Base-by-base conservation (phyloP, 2,797 vertebrate species). In the Pygocentrus nattereri region DNA sequence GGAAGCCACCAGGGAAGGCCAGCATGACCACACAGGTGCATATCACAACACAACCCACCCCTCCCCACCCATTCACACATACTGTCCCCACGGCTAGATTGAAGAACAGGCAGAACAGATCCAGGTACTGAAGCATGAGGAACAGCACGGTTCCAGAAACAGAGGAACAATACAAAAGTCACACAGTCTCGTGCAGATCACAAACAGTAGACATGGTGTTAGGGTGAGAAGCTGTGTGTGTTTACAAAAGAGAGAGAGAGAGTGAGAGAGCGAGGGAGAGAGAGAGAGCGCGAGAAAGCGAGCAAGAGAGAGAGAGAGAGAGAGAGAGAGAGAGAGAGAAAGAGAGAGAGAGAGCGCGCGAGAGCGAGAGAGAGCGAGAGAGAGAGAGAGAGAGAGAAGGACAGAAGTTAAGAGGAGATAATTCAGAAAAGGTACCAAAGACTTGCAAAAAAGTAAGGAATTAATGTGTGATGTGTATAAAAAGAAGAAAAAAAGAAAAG, bases 11-110 rank as follows among this genome's bases (percentile, higher is more conserved):
- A 74, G 74, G 79, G 71, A 76, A 79, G 75, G 38, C 31, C 56
- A 91, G 92, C 88, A 85, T 87, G 89, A 91, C 91, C 88, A 85
- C 88, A 85, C 82, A 84, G 91, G 89, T 71, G 87, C 88, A 91
- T 86, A 87, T 79, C 84, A 85, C 84, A 76, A 70, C 58, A 74
- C 65, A 77, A 76, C 83, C 69, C 82, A 72, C 77, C 68, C 49
- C 31, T 34, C 7, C 70, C 50, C 70, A 27, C 65, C 31, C 67
- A 73, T 25, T 34, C 50, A 74, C 30, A 76, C 73, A 59, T 34
- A 68, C 27, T n/a, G 31, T 74, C 76, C 16, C 18, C 59, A 72
- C 31, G n/a, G 70, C 69, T 68, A 72, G 27, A 30, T 10, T 21
- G 19, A 44, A 62, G 38, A 62, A 75, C 62, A 70, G 71, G 30